Evolutionary conservation across 2,113 vertebrate species (phyloP).

Genomic region (Panurus biarmicus): DNA sequence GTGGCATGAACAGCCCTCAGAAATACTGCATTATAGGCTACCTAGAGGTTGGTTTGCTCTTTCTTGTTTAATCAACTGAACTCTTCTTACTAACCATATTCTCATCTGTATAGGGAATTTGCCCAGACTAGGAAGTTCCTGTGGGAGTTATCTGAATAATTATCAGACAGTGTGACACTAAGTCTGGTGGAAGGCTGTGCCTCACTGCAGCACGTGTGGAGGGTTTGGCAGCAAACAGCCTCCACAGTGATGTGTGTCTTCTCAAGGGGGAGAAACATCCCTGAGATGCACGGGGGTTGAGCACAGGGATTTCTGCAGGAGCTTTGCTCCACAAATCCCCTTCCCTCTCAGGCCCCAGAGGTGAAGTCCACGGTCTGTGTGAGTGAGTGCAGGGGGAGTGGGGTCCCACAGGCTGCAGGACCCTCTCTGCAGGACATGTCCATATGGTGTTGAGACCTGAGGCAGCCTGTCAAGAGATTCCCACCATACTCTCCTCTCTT

Average conservation of each 20-base stretch:
- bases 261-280: not conserved
- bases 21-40: constrained; percentile 87
- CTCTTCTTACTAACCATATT: not conserved
- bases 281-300: not conserved
- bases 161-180: not conserved
- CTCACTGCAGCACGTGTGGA: not conserved
- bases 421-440: accelerated
- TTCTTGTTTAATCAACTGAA: not conserved
- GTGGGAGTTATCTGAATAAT: not conserved
- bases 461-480: not conserved
- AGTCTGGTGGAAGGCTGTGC: not conserved
- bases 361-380: not conserved
- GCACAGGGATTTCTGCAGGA: not conserved
- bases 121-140: not conserved
- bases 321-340: not conserved
- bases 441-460: not conserved
- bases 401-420: not conserved
- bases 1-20: constrained; percentile 73
- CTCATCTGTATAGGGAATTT: not conserved
- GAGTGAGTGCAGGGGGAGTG: not conserved
- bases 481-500: not conserved
- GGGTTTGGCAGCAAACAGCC: not conserved
- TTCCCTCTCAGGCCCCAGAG: not conserved
- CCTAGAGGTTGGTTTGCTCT: constrained; percentile 75
- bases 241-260: not conserved